Base-by-base conservation (phyloP, 2,888 invertebrate species). In the Desoria tigrina region DNA sequence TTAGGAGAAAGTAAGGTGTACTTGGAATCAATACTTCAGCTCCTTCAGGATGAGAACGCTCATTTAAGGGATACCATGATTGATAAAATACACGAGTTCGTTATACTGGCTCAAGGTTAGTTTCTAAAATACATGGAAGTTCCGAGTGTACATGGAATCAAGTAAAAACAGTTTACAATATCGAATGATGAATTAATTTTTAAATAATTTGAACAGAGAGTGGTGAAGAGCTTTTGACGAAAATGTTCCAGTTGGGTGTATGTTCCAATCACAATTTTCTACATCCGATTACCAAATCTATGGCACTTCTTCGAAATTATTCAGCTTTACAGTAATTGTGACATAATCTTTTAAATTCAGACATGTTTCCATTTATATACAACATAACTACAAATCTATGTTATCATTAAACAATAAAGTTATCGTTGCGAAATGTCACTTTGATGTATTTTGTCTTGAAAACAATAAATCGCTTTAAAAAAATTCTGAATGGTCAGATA, bases 231-330 rank as follows among this genome's bases (percentile, higher is more conserved):
- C 84, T 96, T 58, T 84, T 95, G 75, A 85, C 87, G 78, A 87
- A 87, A 68, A 90, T 91, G 1, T 95, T 95, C 81, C 86, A 87
- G 72, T 83, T 94, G 51, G 94, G 93, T 2, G 85, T 92, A 66
- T 86, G 85, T 72, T 89, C 90, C 6, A 88, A 90, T 65, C 84
- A 90, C 63, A 90, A 90, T 75, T 90, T 90, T 0, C 86, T 87
- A 67, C 81, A 84, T 18, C 88, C 88, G 79, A 88, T 95, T 71
- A 86, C 87, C 64, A 90, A 90, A 78, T 89, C 90, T 65, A 86
- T 95, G 64, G 84, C 88, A 71, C 84, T 92, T 55, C 84, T 95
- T 68, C 91, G 92, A 80, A 83, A 90, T 74, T 93, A 94, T 78
- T 86, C 89, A 11, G 4, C 55, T 6, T 21, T 55, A 11, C 39